These are phyloP conservation scores for Dendroctonus valens DNA, from an alignment of 1,140 invertebrate species.

Conservation along the genomic window DNA sequence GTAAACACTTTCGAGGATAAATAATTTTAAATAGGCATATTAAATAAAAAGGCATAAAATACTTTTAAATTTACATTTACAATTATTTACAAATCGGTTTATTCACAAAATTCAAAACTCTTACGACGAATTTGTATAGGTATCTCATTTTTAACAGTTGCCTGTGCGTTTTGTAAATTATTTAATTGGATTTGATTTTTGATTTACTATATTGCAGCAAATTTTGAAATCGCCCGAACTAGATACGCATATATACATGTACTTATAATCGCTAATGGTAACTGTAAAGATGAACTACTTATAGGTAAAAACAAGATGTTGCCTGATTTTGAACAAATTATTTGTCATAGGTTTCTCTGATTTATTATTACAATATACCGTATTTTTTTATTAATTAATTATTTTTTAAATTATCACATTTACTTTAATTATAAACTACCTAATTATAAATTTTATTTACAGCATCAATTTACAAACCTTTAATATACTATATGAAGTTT, in stretches of 20 bases:
- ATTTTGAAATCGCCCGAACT: not conserved
- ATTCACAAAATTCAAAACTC: too few relatives aligned
- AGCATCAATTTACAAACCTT: not conserved
- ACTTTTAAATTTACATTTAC: constrained; percentile 18
- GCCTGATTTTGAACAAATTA: not conserved
- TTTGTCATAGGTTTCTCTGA: too few relatives aligned
- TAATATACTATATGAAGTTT: too few relatives aligned
- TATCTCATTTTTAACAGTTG: too few relatives aligned
- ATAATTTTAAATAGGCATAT: too few relatives aligned
- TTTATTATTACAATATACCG: too few relatives aligned
- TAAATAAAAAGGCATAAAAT: constrained; percentile 23
- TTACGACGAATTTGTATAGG: too few relatives aligned
- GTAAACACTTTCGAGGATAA: constrained; percentile 25
- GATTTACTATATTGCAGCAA: not conserved
- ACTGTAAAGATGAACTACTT: too few relatives aligned
- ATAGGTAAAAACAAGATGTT: too few relatives aligned
- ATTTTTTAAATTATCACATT: constrained; percentile 18
- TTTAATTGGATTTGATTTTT: not conserved
- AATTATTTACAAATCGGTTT: constrained; percentile 14
- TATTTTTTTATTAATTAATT: constrained; percentile 1
- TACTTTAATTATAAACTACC: constrained; percentile 11
- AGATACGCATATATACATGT: not conserved
- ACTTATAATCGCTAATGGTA: too few relatives aligned
- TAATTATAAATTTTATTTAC: constrained; percentile 17
- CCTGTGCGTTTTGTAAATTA: not conserved